Evolutionary conservation across 2,888 invertebrate genomes (phyloP).

Genomic region (Ametastegia equiseti): DNA sequence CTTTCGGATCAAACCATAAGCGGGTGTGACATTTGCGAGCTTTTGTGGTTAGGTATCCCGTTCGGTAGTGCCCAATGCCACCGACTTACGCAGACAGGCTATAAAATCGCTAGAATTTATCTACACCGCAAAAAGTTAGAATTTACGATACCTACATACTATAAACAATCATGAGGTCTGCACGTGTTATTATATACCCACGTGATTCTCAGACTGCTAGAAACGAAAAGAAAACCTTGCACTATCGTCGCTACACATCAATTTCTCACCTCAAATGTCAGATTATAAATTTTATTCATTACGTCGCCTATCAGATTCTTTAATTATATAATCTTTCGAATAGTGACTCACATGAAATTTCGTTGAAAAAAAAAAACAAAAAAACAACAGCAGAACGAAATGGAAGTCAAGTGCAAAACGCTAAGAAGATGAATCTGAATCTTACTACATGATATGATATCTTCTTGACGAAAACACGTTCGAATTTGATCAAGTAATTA

Average conservation of each 20-base stretch:
- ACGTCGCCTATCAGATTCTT: not conserved
- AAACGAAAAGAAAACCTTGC: not conserved
- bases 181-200: not conserved
- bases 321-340: not conserved
- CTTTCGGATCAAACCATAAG: not conserved
- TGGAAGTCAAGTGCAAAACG: not conserved
- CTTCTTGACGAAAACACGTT: not conserved
- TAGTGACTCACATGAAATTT: not conserved
- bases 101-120: not conserved
- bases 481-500: not conserved
- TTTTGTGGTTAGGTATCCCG: not conserved
- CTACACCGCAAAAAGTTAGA: not conserved
- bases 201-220: not conserved
- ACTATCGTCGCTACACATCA: not conserved
- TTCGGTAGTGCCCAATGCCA: not conserved
- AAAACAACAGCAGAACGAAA: not conserved
- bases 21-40: too few species aligned
- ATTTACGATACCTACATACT: not conserved
- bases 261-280: not conserved
- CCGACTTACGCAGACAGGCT: not conserved
- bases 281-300: not conserved
- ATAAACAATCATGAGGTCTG: not conserved
- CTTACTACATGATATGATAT: not conserved
- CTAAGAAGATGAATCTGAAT: not conserved
- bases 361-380: not conserved